Conservation (phyloP, 2,797 vertebrate species). For the Apogon talboti region DNA sequence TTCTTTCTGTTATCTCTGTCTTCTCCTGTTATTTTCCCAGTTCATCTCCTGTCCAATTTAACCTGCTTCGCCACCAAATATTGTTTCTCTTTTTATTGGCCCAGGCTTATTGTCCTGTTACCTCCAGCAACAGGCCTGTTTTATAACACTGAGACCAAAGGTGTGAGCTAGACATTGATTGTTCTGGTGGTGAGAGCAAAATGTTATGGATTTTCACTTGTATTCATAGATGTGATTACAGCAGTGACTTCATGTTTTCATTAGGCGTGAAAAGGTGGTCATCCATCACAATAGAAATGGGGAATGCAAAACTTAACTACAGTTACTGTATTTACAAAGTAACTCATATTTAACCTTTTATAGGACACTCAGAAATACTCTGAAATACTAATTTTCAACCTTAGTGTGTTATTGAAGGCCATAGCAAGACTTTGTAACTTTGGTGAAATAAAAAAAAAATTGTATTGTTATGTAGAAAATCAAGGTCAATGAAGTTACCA, state of each 20-base stretch:
- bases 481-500: too few species aligned
- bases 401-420: too few species aligned
- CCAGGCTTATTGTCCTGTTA: conserved; percentile 30
- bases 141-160: conserved; percentile 38
- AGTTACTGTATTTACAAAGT: neutral
- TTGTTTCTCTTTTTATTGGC: conserved; percentile 29
- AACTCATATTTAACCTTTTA: conserved; percentile 11
- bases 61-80: conserved; percentile 4
- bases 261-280: conserved; percentile 55
- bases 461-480: too few species aligned
- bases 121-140: conserved; percentile 35
- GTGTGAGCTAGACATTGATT: conserved; percentile 62
- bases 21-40: conserved; percentile 34
- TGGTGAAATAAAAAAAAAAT: too few species aligned
- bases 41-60: conserved; percentile 41
- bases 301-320: conserved; percentile 28
- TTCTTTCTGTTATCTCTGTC: conserved; percentile 34
- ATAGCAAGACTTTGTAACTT: too few species aligned
- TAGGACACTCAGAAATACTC: too few species aligned
- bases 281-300: conserved; percentile 52
- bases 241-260: conserved; percentile 59
- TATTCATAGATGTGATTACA: conserved; percentile 69
- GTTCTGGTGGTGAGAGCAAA: conserved; percentile 51
- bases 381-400: too few species aligned
- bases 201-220: conserved; percentile 77